Conservation (phyloP, 2,797 vertebrate species). For the Moxostoma hubbsi region DNA sequence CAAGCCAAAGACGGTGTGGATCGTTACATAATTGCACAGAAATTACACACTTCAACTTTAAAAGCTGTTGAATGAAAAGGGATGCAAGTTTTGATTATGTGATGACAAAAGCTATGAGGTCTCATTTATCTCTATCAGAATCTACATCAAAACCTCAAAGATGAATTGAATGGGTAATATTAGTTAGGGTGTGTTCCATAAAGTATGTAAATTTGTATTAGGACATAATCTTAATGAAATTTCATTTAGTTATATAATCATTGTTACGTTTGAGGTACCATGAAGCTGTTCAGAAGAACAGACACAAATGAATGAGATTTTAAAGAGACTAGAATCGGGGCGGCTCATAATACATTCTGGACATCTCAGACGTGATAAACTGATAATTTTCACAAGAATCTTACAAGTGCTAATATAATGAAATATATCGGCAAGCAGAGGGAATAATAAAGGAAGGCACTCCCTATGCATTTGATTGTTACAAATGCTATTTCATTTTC, state of each 20-base stretch:
- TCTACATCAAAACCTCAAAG: too few species aligned
- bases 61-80: too few species aligned
- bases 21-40: too few species aligned
- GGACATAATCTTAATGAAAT: constrained; percentile 44
- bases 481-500: not conserved
- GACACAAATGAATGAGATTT: not conserved
- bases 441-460: constrained; percentile 21
- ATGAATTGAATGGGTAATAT: too few species aligned
- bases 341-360: constrained; percentile 32
- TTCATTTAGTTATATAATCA: constrained; percentile 53
- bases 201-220: constrained; percentile 1
- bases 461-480: constrained; percentile 22
- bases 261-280: constrained; percentile 45
- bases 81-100: too few species aligned
- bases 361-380: constrained; percentile 22
- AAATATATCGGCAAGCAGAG: constrained; percentile 25
- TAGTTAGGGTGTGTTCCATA: too few species aligned
- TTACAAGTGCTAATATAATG: constrained; percentile 33
- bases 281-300: constrained; percentile 52
- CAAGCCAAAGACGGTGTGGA: too few species aligned
- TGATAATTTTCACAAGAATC: constrained; percentile 34
- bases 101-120: too few species aligned
- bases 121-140: too few species aligned
- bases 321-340: constrained; percentile 2
- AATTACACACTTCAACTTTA: too few species aligned